Percentiles rank a stretch among this genome's conserved stretches.
phyloP scores from a whole-genome alignment of 2,888 invertebrate species.

The Temnothorax rugatulus region DNA sequence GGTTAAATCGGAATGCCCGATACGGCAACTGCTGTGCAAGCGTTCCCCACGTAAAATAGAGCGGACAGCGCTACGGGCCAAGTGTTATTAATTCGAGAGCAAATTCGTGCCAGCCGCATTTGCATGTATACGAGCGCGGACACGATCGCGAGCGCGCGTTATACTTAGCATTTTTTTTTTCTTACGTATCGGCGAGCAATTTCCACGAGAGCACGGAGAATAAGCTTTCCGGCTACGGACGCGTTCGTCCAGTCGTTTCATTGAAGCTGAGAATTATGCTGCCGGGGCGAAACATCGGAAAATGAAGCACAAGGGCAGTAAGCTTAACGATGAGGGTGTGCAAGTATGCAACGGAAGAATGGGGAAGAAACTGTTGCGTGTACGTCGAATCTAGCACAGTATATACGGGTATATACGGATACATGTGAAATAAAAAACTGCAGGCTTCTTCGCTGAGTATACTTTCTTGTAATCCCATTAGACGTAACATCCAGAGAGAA shows the following conservation, averaged over 20 bases:
- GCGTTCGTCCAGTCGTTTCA: slow-evolving; percentile 16
- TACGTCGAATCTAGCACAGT: not conserved
- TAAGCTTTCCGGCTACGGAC: slow-evolving; percentile 36
- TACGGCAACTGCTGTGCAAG: slow-evolving; percentile 34
- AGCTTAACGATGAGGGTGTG: slow-evolving; percentile 12
- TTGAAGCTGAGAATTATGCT: slow-evolving; percentile 52
- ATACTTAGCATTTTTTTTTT: slow-evolving; percentile 37
- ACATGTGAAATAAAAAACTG: not conserved
- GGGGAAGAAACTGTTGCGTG: slow-evolving; percentile 5
- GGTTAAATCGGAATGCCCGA: slow-evolving; percentile 28
- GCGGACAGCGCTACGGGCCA: slow-evolving; percentile 23
- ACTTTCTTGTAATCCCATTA: not conserved
- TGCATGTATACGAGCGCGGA: slow-evolving; percentile 39
- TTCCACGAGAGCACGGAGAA: slow-evolving; percentile 26
- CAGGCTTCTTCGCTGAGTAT: not conserved
- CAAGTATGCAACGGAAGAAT: not conserved
- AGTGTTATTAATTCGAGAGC: slow-evolving; percentile 50
- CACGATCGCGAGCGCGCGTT: slow-evolving; percentile 7
- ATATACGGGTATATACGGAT: not conserved
- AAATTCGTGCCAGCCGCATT: slow-evolving; percentile 40
- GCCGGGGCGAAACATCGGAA: slow-evolving; percentile 23
- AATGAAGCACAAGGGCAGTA: not conserved
- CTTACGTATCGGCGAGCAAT: slow-evolving; percentile 25
- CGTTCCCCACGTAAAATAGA: slow-evolving; percentile 30
- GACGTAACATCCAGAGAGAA: not conserved